Percentiles rank a stretch among this genome's conserved stretches.
These are phyloP conservation scores for Charina bottae DNA, from an alignment of 2,113 vertebrate species.

Conservation along the genomic window DNA sequence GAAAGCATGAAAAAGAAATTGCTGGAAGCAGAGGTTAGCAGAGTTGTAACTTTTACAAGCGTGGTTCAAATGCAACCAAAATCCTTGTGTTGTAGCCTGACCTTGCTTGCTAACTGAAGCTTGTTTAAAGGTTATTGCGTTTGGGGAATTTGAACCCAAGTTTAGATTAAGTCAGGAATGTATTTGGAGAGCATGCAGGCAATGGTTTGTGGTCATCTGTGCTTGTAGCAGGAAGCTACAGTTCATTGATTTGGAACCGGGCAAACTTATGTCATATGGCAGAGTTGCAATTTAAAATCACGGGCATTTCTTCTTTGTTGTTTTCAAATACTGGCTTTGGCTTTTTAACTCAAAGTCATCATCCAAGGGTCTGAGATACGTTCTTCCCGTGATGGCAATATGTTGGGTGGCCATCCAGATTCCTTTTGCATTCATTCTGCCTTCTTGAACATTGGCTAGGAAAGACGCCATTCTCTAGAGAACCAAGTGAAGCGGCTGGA, in stretches of 20 bases:
- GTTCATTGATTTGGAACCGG: background rate
- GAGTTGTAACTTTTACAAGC: background rate
- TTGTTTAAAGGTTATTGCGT: background rate
- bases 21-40: constrained; percentile 88
- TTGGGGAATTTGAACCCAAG: background rate
- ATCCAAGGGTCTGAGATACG: background rate
- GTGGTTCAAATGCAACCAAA: background rate
- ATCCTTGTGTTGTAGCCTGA: background rate
- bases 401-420: background rate
- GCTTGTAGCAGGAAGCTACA: background rate
- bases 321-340: fast-evolving
- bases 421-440: constrained; percentile 15
- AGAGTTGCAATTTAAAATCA: too few relatives aligned
- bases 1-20: constrained; percentile 94
- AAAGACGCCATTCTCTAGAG: constrained; percentile 95
- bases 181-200: background rate
- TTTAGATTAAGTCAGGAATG: background rate
- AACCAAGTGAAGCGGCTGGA: constrained; percentile 97
- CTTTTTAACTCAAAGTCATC: constrained; percentile 24
- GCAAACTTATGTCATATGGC: background rate
- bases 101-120: background rate
- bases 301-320: constrained; percentile 26
- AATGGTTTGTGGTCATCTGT: background rate
- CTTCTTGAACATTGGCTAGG: constrained; percentile 77
- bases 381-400: background rate